Base-by-base conservation (phyloP, 2,888 invertebrate genomes). In the Erebia ligea region DNA sequence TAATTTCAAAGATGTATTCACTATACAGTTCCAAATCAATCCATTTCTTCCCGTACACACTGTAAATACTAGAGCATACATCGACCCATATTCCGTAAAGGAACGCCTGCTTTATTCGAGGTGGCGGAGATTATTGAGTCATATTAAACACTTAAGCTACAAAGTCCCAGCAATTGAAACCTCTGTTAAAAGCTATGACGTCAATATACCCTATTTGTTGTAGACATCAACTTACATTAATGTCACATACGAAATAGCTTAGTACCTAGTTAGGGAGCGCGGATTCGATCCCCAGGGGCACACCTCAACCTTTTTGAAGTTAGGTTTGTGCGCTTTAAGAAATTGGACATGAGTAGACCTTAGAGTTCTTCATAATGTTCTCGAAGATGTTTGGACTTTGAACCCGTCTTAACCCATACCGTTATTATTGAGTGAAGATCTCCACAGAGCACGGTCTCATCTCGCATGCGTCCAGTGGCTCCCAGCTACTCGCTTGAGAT, bases 101-200 rank as follows among this genome's bases (percentile, higher is more conserved):
- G 15, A 21, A 48, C 4, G 15, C 48, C 62, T 62, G 62, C 21
- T 21, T 15, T 48, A 15, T 62, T 21, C 62, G 45, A 62, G 45
- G 13, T 62, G 45, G 13, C 21, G 62, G 21, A 62, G 62, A 62
- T 62, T 62, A 62, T 48, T 62, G 62, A 62, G 62, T 62, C 21
- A 62, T 21, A 21, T 15, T 48, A 62, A 62, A 62, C 21, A 62
- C 45, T 62, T 21, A 62, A 48, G 21, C 45, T 40, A 59, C 10
- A 40, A 34, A 21, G 19, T 13, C 17, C 17, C 19, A 58, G 11
- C n/a, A 59, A 42, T 59, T 61, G 13, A 61, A 45, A 42, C 10
- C 19, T 45, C 5, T 15, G 21, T 48, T 62, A 13, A 45, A 45
- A 62, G 62, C 21, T 21, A 61, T 62, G 62, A 62, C 62, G 62